These are phyloP conservation scores for Spodoptera littoralis DNA, from an alignment of 2,888 invertebrate genomes.

Conservation along the genomic window DNA sequence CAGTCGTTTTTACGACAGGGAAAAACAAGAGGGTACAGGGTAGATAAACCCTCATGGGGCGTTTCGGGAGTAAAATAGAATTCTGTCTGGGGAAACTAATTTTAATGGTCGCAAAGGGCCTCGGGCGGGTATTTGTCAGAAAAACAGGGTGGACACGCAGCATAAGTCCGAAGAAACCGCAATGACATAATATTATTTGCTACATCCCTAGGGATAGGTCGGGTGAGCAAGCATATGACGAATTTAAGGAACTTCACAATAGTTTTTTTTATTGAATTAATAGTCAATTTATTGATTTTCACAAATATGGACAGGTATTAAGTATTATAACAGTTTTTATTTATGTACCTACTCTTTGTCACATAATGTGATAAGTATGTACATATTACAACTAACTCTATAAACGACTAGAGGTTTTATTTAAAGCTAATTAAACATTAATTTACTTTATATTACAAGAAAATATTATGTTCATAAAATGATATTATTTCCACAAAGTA, in stretches of 20 bases:
- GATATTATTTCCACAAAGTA: conserved; percentile 8
- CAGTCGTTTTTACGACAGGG: conserved; percentile 33
- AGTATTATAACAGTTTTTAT: too few species aligned
- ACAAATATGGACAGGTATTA: not conserved
- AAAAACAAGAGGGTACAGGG: conserved; percentile 41
- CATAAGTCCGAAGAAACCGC: conserved; percentile 15
- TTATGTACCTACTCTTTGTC: too few species aligned
- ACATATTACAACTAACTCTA: not conserved
- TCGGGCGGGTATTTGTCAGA: conserved; percentile 56
- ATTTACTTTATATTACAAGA: too few species aligned
- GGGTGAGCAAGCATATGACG: conserved; percentile 17
- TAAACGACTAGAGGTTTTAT: too few species aligned
- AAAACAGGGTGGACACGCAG: conserved; percentile 23
- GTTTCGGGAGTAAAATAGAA: conserved; percentile 67
- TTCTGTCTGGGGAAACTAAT: conserved; percentile 73
- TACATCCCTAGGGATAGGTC: not conserved
- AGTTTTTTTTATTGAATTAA: conserved; percentile 2
- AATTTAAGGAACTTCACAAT: conserved; percentile 4
- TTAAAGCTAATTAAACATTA: too few species aligned
- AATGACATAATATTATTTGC: conserved; percentile 9
- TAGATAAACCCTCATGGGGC: conserved; percentile 55
- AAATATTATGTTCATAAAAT: not conserved
- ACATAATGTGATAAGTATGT: not conserved
- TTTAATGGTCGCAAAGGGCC: conserved; percentile 65
- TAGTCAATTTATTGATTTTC: too few species aligned